These are phyloP conservation scores for Trypoxylon attenuatum DNA, from an alignment of 2,888 invertebrate genomes.

Conservation along the genomic window DNA sequence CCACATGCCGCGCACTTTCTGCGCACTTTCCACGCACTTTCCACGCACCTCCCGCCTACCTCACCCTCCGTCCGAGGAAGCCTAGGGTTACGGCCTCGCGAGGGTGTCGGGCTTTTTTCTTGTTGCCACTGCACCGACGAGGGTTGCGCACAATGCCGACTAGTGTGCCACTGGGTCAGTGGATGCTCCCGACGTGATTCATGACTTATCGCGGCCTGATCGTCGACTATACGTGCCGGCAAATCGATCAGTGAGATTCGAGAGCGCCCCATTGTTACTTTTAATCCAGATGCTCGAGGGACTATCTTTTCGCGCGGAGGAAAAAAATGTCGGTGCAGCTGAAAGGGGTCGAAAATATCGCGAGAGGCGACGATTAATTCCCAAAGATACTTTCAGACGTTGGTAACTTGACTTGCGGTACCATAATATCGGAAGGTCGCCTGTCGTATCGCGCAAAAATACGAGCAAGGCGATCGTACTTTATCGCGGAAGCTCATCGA, in stretches of 20 bases:
- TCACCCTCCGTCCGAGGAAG: conserved; percentile 12
- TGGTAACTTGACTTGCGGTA: no score
- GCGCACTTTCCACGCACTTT: conserved; percentile 20
- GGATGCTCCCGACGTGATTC: conserved; percentile 42
- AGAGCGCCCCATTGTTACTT: no score
- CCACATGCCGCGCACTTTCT: conserved; percentile 63
- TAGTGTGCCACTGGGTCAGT: conserved; percentile 34
- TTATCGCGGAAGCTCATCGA: conserved; percentile 22
- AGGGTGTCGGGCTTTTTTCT: conserved; percentile 28
- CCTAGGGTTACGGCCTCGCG: conserved; percentile 32
- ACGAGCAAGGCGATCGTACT: background rate
- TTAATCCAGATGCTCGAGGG: no score
- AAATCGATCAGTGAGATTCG: conserved; percentile 25
- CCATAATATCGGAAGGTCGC: background rate
- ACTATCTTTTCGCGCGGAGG: no score
- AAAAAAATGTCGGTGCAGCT: no score
- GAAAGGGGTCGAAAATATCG: no score
- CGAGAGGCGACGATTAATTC: background rate
- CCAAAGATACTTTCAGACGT: background rate
- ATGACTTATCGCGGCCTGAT: conserved; percentile 40
- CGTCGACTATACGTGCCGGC: conserved; percentile 41
- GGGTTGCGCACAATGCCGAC: conserved; percentile 46
- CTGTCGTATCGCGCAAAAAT: background rate
- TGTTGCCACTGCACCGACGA: conserved; percentile 36
- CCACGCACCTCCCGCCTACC: conserved; percentile 22